Evolutionary conservation across 2,113 vertebrate genomes (phyloP).

Genomic region (Serinus canaria): DNA sequence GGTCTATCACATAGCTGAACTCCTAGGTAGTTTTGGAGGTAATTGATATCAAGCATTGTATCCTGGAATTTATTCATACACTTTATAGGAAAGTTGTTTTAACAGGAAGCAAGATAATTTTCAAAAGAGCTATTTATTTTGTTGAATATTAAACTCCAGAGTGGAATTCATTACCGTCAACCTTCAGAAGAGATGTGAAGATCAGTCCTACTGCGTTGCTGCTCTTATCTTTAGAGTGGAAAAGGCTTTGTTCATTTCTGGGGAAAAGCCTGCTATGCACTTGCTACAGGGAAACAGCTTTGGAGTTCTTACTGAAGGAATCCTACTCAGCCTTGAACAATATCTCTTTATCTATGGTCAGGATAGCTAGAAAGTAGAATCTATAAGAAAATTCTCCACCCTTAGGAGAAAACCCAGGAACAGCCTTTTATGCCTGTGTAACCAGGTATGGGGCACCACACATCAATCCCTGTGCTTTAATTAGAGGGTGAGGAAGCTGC

Average conservation of each 20-base stretch:
- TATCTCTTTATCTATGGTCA: not conserved
- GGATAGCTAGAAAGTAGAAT: not conserved
- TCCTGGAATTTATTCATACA: not conserved
- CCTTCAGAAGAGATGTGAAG: not conserved
- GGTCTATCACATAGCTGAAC: not conserved
- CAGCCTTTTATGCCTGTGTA: not conserved
- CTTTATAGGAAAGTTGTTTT: not conserved
- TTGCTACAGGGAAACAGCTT: not conserved
- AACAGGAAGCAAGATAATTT: not conserved
- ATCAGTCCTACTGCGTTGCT: not conserved
- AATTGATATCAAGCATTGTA: not conserved
- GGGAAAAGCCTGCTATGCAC: not conserved
- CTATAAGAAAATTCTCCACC: not conserved
- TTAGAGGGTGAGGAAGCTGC: not conserved
- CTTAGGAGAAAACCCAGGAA: not conserved
- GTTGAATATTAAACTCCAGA: not conserved
- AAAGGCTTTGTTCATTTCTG: not conserved
- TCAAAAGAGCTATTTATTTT: not conserved
- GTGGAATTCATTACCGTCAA: not conserved
- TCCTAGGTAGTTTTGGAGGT: not conserved
- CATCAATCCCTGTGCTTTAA: not conserved
- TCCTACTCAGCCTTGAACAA: not conserved
- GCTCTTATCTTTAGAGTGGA: not conserved
- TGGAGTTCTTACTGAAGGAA: not conserved
- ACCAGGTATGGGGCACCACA: not conserved